These are phyloP conservation scores for Lepisosteus oculatus DNA, from an alignment of 2,113 vertebrate species.

Conservation along the genomic window DNA sequence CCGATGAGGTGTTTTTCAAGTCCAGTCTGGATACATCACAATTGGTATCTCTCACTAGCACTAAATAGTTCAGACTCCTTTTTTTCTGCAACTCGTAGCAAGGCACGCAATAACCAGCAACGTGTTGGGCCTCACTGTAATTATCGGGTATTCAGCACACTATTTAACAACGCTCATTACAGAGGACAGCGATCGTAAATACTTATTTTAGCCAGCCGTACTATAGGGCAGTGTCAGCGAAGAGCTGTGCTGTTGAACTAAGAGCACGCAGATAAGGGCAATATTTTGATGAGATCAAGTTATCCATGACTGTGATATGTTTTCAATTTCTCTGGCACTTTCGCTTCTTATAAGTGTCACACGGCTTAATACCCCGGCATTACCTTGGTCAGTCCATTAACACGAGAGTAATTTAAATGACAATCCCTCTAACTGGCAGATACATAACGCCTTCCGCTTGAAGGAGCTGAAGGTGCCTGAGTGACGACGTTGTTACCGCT, in stretches of 20 bases:
- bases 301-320: background rate
- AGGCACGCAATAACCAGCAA: background rate
- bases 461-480: background rate
- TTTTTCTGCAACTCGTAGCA: no score
- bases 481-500: background rate
- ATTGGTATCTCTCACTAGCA: background rate
- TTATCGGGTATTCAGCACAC: slow-evolving; percentile 2
- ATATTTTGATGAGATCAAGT: no score
- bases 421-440: background rate
- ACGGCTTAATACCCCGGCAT: background rate
- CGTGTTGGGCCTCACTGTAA: background rate
- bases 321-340: background rate
- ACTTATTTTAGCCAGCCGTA: background rate
- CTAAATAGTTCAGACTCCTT: no score
- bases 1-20: no score
- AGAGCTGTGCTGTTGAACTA: no score
- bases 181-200: background rate
- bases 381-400: background rate
- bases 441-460: background rate
- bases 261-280: background rate
- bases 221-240: background rate
- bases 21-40: no score
- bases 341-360: background rate
- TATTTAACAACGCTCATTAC: background rate
- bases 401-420: background rate